Evolutionary conservation across 2,797 vertebrate species (phyloP).

Genomic region (Pantherophis alleghaniensis): DNA sequence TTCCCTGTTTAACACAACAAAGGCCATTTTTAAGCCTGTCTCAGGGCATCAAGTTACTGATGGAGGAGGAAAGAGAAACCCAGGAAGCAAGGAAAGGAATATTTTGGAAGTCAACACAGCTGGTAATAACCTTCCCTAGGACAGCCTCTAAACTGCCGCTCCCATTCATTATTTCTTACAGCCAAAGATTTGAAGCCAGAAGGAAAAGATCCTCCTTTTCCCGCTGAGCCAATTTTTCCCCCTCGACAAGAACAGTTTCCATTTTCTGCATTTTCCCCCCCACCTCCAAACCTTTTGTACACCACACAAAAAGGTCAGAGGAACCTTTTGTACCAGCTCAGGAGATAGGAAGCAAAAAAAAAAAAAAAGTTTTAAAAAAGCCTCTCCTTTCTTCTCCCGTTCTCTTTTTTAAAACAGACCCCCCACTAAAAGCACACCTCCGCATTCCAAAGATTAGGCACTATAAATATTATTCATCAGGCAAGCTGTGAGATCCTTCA

Average conservation of each 20-base stretch:
- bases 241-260: background rate
- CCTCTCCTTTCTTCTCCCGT: background rate
- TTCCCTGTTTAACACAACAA: background rate
- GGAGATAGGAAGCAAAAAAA: background rate
- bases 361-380: background rate
- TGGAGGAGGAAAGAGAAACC: too few species aligned
- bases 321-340: background rate
- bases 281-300: background rate
- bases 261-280: background rate
- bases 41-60: too few species aligned
- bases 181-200: background rate
- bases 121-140: background rate
- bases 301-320: background rate
- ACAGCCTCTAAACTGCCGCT: background rate
- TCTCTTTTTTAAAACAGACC: background rate
- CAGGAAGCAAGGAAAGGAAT: background rate
- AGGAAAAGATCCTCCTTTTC: background rate
- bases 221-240: background rate
- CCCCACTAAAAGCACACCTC: background rate
- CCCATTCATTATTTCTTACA: background rate
- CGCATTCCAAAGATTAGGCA: background rate
- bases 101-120: background rate
- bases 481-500: background rate
- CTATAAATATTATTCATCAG: conserved; percentile 20
- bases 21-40: background rate